Conservation (phyloP, 2,113 vertebrate species). For the Corythornis madagascariensis region DNA sequence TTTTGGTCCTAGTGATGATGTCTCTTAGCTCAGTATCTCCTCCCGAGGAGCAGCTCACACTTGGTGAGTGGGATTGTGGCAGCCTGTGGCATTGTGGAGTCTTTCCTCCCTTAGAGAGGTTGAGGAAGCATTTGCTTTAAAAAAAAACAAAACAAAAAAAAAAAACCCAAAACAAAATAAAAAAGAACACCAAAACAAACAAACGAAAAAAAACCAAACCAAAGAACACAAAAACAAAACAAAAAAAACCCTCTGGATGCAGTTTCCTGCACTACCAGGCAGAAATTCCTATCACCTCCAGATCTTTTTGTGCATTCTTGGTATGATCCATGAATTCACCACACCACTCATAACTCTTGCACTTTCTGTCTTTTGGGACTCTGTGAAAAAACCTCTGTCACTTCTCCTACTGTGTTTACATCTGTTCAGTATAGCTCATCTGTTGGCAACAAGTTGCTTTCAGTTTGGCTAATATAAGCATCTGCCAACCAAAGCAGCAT, state of each 20-base stretch:
- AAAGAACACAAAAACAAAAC: too few species aligned
- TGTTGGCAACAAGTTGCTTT: neutral
- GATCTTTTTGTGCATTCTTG: constrained; percentile 7
- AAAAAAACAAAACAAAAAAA: neutral
- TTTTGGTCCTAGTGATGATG: neutral
- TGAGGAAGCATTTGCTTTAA: neutral
- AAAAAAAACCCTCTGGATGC: neutral
- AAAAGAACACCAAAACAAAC: too few species aligned
- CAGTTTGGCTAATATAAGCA: neutral
- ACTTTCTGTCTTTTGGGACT: neutral
- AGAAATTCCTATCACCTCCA: constrained; percentile 1
- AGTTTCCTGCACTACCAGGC: neutral
- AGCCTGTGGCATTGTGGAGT: fast-evolving
- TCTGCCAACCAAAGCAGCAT: neutral
- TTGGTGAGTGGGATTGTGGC: neutral
- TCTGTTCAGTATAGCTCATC: constrained; percentile 6
- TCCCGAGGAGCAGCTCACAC: fast-evolving
- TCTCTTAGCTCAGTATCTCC: neutral
- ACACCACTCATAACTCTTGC: neutral
- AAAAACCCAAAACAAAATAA: neutral
- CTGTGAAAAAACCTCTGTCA: neutral
- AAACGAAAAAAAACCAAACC: neutral
- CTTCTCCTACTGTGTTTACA: constrained; percentile 28
- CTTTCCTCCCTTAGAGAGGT: neutral
- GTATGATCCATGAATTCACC: neutral